Percentiles rank a stretch among this genome's conserved stretches.
phyloP scores from a whole-genome alignment of 1,140 invertebrate species.

The Galleria mellonella region DNA sequence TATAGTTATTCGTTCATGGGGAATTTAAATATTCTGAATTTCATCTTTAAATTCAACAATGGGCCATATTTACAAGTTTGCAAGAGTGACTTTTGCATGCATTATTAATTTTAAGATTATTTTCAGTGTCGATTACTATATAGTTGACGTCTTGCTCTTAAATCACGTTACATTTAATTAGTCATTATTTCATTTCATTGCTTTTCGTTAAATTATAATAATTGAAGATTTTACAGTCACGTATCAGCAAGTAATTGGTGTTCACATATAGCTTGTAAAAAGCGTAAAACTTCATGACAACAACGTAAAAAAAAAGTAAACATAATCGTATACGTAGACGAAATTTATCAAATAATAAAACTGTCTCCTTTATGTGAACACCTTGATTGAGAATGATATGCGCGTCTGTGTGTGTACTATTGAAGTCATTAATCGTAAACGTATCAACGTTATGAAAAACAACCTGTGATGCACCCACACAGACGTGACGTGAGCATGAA shows the following conservation, averaged over 20 bases:
- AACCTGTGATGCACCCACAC: no score
- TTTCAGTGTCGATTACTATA: not conserved
- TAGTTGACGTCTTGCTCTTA: not conserved
- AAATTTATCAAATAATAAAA: conserved; percentile 54
- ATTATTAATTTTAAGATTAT: not conserved
- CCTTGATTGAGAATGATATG: conserved; percentile 32
- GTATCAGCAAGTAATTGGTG: not conserved
- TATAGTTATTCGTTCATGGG: not conserved
- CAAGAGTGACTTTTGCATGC: not conserved
- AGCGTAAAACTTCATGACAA: no score
- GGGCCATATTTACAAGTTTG: not conserved
- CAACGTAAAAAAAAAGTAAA: no score
- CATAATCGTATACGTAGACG: not conserved
- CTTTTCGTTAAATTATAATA: no score
- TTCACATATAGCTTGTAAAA: conserved; percentile 1
- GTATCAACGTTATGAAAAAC: no score
- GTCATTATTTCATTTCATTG: no score
- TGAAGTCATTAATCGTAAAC: no score
- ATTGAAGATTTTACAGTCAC: no score
- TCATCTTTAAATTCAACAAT: not conserved
- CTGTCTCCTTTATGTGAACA: conserved; percentile 46
- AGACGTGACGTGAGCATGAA: not conserved
- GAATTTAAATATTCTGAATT: not conserved
- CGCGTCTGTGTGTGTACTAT: conserved; percentile 3
- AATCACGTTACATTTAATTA: no score